Percentiles rank a stretch among this genome's conserved stretches.
phyloP scores from a whole-genome alignment of 2,888 invertebrate species.

The Rhagonycha fulva region DNA sequence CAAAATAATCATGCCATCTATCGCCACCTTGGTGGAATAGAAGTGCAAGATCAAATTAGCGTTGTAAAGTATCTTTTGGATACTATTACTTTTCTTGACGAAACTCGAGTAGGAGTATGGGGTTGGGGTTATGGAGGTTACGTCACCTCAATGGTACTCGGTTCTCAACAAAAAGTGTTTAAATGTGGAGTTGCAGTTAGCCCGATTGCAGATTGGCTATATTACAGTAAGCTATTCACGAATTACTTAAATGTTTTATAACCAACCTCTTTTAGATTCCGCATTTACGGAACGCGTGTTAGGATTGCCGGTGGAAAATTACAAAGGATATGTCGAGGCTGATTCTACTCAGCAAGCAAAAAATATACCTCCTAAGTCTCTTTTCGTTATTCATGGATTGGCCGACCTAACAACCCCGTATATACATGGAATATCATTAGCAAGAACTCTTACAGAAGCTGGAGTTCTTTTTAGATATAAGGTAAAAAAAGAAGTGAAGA shows the following conservation, averaged over 20 bases:
- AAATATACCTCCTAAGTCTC: constrained; percentile 85
- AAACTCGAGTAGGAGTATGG: constrained; percentile 89
- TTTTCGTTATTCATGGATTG: constrained; percentile 90
- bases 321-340: constrained; percentile 89
- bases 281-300: constrained; percentile 95
- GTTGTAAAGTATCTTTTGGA: constrained; percentile 83
- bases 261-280: constrained; percentile 70
- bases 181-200: constrained; percentile 94
- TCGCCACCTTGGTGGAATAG: constrained; percentile 83
- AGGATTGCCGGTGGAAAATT: constrained; percentile 85
- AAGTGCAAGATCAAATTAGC: constrained; percentile 71
- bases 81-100: constrained; percentile 82
- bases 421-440: constrained; percentile 88
- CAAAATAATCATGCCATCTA: constrained; percentile 83
- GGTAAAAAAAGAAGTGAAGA: constrained; percentile 58
- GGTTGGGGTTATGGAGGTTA: constrained; percentile 98
- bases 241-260: background rate
- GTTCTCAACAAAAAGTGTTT: constrained; percentile 80
- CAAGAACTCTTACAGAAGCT: constrained; percentile 84
- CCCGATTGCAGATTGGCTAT: constrained; percentile 94
- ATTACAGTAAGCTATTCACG: constrained; percentile 78
- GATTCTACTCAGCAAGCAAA: constrained; percentile 88
- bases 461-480: constrained; percentile 91
- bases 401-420: constrained; percentile 93
- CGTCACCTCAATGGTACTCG: constrained; percentile 89